Evolutionary conservation across 2,888 invertebrate species (phyloP).

Genomic region (Cyclophora punctaria): DNA sequence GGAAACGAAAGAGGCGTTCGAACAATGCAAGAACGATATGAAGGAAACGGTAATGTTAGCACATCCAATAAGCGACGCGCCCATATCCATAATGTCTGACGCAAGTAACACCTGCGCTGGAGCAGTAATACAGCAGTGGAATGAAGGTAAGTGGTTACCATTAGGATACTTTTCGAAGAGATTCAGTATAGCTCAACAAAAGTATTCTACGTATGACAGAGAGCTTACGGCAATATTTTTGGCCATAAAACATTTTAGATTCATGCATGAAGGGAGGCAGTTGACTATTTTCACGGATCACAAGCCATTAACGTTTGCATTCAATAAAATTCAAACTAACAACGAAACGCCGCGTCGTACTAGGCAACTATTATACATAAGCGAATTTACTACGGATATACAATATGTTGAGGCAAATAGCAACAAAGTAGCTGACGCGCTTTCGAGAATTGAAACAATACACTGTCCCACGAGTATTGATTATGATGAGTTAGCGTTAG

Average conservation of each 20-base stretch:
- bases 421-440: conserved; percentile 13
- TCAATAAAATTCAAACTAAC: not conserved
- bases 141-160: conserved; percentile 11
- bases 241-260: conserved; percentile 13
- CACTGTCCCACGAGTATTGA: conserved; percentile 6
- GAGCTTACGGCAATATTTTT: conserved; percentile 19
- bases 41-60: conserved; percentile 6
- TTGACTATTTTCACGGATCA: not conserved
- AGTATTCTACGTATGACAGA: conserved; percentile 17
- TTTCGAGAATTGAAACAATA: conserved; percentile 12
- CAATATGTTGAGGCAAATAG: not conserved
- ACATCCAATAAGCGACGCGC: conserved; percentile 3
- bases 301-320: not conserved
- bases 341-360: not conserved
- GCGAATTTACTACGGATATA: not conserved
- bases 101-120: conserved; percentile 15
- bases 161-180: conserved; percentile 16
- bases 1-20: conserved; percentile 9
- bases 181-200: conserved; percentile 11
- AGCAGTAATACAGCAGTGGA: conserved; percentile 15
- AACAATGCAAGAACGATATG: conserved; percentile 12
- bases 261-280: conserved; percentile 12
- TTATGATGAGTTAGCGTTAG: conserved; percentile 11
- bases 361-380: not conserved
- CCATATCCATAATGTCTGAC: conserved; percentile 12